Evolutionary conservation across 2,888 invertebrate genomes (phyloP).

Genomic region (Drosophila seclusa): DNA sequence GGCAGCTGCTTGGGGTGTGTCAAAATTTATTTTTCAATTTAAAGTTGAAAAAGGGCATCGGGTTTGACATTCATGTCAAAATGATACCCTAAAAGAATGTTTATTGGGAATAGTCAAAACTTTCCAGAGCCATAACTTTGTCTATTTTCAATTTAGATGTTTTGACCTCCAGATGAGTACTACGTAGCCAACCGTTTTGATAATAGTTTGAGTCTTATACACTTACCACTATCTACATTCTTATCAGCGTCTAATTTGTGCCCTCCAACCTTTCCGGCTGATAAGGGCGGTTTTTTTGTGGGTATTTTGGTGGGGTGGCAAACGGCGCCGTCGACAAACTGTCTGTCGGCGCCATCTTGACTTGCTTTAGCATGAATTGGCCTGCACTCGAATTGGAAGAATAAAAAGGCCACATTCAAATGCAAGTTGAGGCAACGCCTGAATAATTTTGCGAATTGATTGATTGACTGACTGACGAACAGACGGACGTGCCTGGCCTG

Average conservation of each 20-base stretch:
- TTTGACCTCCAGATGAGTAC: not conserved
- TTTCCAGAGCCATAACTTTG: not conserved
- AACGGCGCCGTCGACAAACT: slow-evolving; percentile 47
- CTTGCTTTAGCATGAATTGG: slow-evolving; percentile 1
- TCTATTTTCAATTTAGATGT: not conserved
- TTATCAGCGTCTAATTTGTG: slow-evolving; percentile 41
- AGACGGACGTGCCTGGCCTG: not conserved
- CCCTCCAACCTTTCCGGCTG: slow-evolving; percentile 39
- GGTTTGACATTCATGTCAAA: not conserved
- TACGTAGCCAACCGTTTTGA: too few relatives aligned
- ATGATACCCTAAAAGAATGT: not conserved
- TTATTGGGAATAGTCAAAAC: not conserved
- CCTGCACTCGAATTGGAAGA: slow-evolving; percentile 17
- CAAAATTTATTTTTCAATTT: not conserved
- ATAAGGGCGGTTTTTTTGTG: not conserved
- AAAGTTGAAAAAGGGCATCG: not conserved
- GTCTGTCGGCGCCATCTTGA: slow-evolving; percentile 46
- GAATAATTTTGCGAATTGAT: slow-evolving; percentile 59
- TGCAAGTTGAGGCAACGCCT: slow-evolving; percentile 56
- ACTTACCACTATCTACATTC: slow-evolving; percentile 11
- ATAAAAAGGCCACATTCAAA: slow-evolving; percentile 42
- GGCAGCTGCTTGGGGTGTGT: not conserved
- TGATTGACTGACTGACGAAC: slow-evolving; percentile 20
- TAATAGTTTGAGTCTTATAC: not conserved
- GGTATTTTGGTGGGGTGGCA: not conserved